Evolutionary conservation across 2,113 vertebrate species (phyloP).

Genomic region (Clarias macrocephalus): DNA sequence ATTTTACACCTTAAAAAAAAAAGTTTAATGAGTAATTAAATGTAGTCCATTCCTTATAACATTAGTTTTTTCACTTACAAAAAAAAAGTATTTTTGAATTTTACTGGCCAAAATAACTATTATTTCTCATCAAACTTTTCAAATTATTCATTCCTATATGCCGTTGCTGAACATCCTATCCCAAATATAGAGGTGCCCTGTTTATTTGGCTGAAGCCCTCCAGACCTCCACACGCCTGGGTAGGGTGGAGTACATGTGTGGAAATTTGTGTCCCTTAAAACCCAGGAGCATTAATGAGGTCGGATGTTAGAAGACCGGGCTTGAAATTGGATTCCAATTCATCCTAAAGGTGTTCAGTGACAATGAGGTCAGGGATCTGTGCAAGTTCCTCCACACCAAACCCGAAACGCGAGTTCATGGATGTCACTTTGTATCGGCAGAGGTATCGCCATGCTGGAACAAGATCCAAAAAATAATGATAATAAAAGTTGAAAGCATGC

Average conservation of each 20-base stretch:
- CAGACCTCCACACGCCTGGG: neutral
- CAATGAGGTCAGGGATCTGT: neutral
- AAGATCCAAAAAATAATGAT: no score
- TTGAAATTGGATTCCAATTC: neutral
- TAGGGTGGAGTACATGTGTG: neutral
- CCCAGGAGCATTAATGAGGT: neutral
- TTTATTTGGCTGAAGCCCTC: neutral
- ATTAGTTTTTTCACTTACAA: no score
- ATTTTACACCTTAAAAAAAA: no score
- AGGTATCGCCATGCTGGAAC: neutral
- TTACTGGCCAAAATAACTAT: no score
- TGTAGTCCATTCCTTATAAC: no score
- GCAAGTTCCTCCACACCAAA: neutral
- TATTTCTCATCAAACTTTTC: no score
- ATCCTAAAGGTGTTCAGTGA: neutral
- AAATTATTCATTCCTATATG: no score
- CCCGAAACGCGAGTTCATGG: neutral
- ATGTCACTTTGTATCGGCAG: neutral
- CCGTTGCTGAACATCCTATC: neutral
- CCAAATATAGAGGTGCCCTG: neutral
- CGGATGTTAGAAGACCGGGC: neutral
- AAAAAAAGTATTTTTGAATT: no score
- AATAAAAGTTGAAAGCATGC: no score
- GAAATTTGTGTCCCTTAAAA: neutral
- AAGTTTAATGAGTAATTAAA: no score